Evolutionary conservation across 2,888 invertebrate genomes (phyloP).

Genomic region (Ichneumon xanthorius): DNA sequence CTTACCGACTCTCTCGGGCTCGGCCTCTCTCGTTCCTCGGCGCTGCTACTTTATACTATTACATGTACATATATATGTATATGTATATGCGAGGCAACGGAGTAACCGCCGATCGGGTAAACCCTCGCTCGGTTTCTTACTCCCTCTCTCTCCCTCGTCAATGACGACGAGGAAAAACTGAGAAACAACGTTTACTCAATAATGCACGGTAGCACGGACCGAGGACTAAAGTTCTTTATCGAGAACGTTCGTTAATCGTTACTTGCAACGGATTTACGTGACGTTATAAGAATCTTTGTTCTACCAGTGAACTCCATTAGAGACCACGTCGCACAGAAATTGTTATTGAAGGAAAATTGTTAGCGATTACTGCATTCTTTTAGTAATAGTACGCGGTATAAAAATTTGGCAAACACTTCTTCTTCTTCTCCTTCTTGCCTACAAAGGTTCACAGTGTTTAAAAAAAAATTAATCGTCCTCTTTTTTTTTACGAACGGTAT

Average conservation of each 20-base stretch:
- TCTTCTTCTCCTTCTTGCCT: too few species aligned
- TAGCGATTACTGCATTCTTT: neutral
- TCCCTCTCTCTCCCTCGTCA: slow-evolving; percentile 25
- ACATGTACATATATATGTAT: neutral
- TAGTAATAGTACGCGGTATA: neutral
- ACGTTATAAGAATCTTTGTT: neutral
- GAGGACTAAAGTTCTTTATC: slow-evolving; percentile 36
- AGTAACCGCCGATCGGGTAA: slow-evolving; percentile 27
- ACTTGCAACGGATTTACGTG: slow-evolving; percentile 10
- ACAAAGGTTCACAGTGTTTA: too few species aligned
- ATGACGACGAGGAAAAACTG: slow-evolving; percentile 32
- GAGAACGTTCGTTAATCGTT: slow-evolving; percentile 28
- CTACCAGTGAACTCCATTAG: slow-evolving; percentile 23
- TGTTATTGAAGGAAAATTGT: neutral
- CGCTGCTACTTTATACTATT: slow-evolving; percentile 13
- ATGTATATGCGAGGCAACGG: neutral
- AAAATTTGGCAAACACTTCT: neutral
- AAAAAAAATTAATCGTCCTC: too few species aligned
- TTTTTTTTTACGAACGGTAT: neutral
- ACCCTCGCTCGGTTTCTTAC: slow-evolving; percentile 29
- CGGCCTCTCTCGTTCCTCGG: slow-evolving; percentile 47
- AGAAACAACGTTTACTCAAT: slow-evolving; percentile 7
- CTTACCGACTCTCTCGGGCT: slow-evolving; percentile 51
- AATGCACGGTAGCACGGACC: neutral
- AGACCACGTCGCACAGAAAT: neutral